Conservation (phyloP, 1,140 invertebrate genomes). For the Aricia agestis region DNA sequence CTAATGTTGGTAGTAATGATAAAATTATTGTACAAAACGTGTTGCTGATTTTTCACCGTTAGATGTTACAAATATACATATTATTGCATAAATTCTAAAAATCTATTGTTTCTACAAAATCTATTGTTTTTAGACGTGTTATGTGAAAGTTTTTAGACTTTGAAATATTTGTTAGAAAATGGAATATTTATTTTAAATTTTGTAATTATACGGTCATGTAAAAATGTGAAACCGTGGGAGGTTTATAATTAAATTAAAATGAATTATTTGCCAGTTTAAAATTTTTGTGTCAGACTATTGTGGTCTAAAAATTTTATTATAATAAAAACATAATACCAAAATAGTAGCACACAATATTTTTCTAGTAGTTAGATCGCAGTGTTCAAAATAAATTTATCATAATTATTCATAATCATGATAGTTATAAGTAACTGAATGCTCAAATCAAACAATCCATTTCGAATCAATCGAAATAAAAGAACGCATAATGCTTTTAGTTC, state of each 20-base stretch:
- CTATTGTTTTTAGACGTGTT: background rate
- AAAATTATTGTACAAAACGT: background rate
- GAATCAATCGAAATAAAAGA: background rate
- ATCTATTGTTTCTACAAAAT: background rate
- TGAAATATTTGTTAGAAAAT: background rate
- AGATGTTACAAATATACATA: background rate
- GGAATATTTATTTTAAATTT: background rate
- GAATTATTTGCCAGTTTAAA: too few relatives aligned
- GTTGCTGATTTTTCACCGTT: background rate
- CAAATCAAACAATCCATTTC: constrained; percentile 3
- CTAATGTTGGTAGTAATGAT: too few relatives aligned
- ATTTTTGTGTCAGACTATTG: too few relatives aligned
- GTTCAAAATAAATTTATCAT: too few relatives aligned
- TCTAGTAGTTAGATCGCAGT: too few relatives aligned
- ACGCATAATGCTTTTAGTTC: background rate
- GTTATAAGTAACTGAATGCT: background rate
- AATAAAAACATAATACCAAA: too few relatives aligned
- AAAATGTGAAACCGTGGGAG: background rate
- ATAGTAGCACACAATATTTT: too few relatives aligned
- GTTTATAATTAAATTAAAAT: background rate
- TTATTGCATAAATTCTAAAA: background rate
- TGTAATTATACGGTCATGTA: background rate
- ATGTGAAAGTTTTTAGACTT: background rate
- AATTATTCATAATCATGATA: background rate
- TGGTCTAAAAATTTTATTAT: too few relatives aligned